These are phyloP conservation scores for Dascillus cervinus DNA, from an alignment of 2,888 invertebrate genomes.

Conservation along the genomic window DNA sequence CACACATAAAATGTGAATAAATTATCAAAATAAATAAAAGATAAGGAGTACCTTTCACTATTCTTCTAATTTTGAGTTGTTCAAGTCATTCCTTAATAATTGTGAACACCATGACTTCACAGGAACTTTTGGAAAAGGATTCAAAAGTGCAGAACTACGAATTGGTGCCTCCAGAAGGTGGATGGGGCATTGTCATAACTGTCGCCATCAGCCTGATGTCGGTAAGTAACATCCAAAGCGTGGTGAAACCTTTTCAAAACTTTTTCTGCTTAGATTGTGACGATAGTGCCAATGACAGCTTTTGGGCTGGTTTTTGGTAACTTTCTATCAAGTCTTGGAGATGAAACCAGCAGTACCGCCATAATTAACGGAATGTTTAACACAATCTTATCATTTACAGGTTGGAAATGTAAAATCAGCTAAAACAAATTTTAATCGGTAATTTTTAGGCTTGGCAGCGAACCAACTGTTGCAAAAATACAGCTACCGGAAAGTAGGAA, in stretches of 20 bases:
- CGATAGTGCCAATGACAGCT: constrained; percentile 58
- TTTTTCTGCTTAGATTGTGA: constrained; percentile 50
- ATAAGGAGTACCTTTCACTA: too few species aligned
- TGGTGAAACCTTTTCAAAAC: too few species aligned
- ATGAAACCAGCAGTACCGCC: constrained; percentile 62
- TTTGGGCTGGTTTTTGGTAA: constrained; percentile 65
- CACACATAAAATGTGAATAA: too few species aligned
- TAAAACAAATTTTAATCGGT: background rate
- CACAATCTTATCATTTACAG: constrained; percentile 54
- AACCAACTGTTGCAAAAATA: constrained; percentile 59
- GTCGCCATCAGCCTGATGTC: constrained; percentile 66
- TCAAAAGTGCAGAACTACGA: constrained; percentile 23
- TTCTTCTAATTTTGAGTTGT: too few species aligned
- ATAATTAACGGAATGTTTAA: constrained; percentile 63
- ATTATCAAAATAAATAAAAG: too few species aligned
- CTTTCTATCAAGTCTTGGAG: constrained; percentile 57
- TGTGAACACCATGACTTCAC: too few species aligned
- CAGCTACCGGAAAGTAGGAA: constrained; percentile 58
- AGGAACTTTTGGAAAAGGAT: too few species aligned
- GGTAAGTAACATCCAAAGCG: too few species aligned
- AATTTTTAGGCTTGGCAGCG: constrained; percentile 55
- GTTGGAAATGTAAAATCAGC: constrained; percentile 39
- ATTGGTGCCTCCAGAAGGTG: constrained; percentile 47
- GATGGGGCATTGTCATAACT: constrained; percentile 73
- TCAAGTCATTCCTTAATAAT: too few species aligned